Percentiles rank a stretch among this genome's conserved stretches.
phyloP scores from a whole-genome alignment of 1,140 invertebrate genomes.

The Harpegnathos saltator region DNA sequence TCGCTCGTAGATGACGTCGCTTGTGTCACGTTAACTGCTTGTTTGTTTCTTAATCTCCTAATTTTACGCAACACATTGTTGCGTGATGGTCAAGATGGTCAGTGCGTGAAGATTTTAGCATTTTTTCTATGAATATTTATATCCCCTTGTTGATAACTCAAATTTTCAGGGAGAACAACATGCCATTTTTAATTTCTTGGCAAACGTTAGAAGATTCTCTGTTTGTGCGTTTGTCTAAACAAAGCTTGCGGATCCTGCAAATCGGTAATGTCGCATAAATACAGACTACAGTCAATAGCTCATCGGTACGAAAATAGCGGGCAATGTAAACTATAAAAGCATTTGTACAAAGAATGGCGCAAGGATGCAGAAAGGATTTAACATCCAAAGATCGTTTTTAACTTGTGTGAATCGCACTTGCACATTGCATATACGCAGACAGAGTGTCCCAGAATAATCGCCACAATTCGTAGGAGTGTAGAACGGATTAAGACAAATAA shows the following conservation, averaged over 20 bases:
- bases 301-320: conserved; percentile 7
- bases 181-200: neutral
- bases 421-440: no score
- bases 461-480: no score
- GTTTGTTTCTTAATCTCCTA: neutral
- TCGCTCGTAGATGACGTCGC: no score
- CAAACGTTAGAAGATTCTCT: neutral
- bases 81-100: neutral
- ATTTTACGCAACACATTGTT: neutral
- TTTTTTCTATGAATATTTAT: neutral
- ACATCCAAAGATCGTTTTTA: neutral
- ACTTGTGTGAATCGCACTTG: neutral
- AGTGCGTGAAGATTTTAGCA: neutral
- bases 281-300: neutral
- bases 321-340: neutral
- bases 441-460: no score
- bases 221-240: neutral
- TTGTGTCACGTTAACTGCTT: no score
- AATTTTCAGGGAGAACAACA: neutral
- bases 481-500: no score
- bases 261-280: neutral
- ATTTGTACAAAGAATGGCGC: neutral
- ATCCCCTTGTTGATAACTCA: neutral
- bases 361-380: neutral
- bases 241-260: neutral